A percentile compares a stretch with the other conserved stretches of the same genome.
These are phyloP conservation scores for Laticauda laticaudata DNA, from an alignment of 2,113 vertebrate genomes.

Conservation along the genomic window DNA sequence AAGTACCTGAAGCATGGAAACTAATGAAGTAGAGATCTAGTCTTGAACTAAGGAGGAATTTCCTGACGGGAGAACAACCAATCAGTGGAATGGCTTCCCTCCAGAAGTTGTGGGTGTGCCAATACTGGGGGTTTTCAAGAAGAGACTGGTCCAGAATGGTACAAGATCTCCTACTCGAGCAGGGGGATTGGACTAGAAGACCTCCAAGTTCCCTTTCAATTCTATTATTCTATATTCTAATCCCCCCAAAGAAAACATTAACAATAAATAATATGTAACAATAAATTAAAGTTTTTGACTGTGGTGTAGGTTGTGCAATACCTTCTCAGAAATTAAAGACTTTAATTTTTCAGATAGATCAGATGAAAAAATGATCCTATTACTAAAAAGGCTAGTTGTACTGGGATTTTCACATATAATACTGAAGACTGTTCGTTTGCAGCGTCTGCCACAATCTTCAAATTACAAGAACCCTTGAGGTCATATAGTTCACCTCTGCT, in stretches of 20 bases:
- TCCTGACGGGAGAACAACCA: no score
- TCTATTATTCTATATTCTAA: no score
- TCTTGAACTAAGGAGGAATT: no score
- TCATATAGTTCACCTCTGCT: neutral
- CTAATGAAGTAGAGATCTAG: no score
- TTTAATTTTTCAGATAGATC: neutral
- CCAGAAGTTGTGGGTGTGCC: no score
- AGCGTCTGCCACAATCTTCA: neutral
- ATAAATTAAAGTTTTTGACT: neutral
- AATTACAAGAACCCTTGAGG: neutral
- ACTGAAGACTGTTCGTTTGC: neutral
- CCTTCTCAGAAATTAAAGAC: neutral
- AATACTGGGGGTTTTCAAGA: no score
- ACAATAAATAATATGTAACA: neutral
- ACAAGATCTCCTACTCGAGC: no score
- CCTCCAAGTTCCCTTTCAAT: no score
- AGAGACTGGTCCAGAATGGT: no score
- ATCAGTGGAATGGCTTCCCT: no score
- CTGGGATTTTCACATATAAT: neutral
- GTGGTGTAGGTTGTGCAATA: neutral
- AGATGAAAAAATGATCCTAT: neutral
- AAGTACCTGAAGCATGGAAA: no score
- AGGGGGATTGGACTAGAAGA: no score
- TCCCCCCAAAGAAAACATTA: neutral
- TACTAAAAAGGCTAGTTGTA: neutral